phyloP scores from a whole-genome alignment of 2,888 invertebrate genomes.

The Liopterus haemorrhoidalis region DNA sequence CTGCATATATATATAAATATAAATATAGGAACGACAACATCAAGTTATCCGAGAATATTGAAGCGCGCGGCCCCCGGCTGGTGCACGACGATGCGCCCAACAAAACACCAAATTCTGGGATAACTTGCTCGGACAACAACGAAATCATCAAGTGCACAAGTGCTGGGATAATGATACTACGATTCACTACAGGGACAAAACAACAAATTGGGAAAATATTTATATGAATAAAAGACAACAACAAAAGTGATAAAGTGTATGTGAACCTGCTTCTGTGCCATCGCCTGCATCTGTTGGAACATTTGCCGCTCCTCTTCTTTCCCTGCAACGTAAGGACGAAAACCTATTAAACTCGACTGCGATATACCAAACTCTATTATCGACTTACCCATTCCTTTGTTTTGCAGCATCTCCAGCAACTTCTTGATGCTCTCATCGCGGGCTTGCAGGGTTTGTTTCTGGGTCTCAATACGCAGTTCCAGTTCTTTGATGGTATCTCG shows the following conservation, averaged over 20 bases:
- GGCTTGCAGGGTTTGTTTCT: constrained; percentile 94
- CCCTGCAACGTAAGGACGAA: constrained; percentile 61
- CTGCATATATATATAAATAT: too few species aligned
- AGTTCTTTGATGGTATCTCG: constrained; percentile 94
- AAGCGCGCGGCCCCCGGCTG: constrained; percentile 12
- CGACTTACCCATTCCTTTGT: constrained; percentile 91
- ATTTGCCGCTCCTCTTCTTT: constrained; percentile 94
- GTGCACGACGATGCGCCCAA: constrained; percentile 12
- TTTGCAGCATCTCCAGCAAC: constrained; percentile 95
- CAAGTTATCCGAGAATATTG: constrained; percentile 20
- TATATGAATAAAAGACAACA: constrained; percentile 23
- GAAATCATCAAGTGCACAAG: neutral
- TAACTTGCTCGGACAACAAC: constrained; percentile 17
- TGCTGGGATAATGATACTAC: neutral
- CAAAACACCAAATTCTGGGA: constrained; percentile 15
- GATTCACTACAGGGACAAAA: neutral
- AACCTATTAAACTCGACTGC: constrained; percentile 41
- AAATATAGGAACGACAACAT: too few species aligned
- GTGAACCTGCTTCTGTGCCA: constrained; percentile 96
- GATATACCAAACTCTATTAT: constrained; percentile 28
- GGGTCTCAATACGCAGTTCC: constrained; percentile 93
- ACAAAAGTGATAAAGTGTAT: too few species aligned
- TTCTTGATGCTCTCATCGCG: constrained; percentile 98
- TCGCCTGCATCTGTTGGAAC: constrained; percentile 95
- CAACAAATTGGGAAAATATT: constrained; percentile 39